These are phyloP conservation scores for Cottoperca gobio DNA, from an alignment of 2,797 vertebrate genomes.

Conservation along the genomic window DNA sequence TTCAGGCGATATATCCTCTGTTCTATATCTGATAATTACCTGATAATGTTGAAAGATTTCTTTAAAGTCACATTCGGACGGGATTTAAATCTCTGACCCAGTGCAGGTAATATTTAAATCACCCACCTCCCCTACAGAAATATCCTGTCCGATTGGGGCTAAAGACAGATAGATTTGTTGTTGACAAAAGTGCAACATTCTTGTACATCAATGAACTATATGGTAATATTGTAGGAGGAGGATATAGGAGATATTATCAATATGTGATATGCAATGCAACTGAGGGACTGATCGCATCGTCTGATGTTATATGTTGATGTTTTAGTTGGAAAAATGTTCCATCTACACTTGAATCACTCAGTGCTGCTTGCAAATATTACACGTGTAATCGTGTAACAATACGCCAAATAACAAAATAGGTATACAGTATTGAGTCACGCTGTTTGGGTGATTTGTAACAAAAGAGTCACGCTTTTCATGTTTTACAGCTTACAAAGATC, in stretches of 20 bases:
- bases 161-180: background rate
- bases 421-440: too few relatives aligned
- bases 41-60: background rate
- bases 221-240: too few relatives aligned
- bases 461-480: slow-evolving; percentile 27
- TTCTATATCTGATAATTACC: background rate
- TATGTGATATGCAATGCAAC: background rate
- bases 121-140: background rate
- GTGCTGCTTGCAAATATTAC: background rate
- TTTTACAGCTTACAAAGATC: slow-evolving; percentile 42
- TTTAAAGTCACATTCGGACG: background rate
- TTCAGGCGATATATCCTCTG: background rate
- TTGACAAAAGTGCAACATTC: background rate
- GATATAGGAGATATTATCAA: background rate
- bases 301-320: background rate
- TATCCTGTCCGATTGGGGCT: background rate
- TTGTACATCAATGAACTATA: background rate
- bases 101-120: background rate
- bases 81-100: background rate
- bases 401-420: background rate
- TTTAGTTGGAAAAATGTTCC: background rate
- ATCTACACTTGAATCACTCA: background rate
- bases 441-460: background rate
- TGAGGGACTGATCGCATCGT: background rate
- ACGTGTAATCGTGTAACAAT: background rate